These are phyloP conservation scores for Gouania willdenowi DNA, from an alignment of 2,797 vertebrate genomes.

Conservation along the genomic window DNA sequence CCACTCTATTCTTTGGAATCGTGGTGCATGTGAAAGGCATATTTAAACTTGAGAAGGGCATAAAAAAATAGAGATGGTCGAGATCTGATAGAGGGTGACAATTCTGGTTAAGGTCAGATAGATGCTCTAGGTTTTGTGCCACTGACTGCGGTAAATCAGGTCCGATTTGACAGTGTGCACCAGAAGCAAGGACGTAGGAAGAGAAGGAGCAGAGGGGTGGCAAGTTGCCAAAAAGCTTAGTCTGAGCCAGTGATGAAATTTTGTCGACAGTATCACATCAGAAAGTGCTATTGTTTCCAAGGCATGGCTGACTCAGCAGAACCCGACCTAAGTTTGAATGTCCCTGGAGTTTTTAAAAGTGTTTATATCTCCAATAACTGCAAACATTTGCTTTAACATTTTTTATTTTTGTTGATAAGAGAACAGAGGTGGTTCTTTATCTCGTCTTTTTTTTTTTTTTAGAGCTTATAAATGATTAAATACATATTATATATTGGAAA, in stretches of 20 bases:
- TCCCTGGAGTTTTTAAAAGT: slow-evolving; percentile 32
- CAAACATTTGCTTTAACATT: neutral
- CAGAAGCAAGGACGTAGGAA: slow-evolving; percentile 29
- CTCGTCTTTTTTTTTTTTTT: neutral
- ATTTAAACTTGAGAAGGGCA: slow-evolving; percentile 29
- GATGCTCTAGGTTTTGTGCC: slow-evolving; percentile 13
- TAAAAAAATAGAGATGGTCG: slow-evolving; percentile 7
- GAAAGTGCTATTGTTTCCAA: slow-evolving; percentile 48
- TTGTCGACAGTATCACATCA: slow-evolving; percentile 59
- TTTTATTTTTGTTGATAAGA: neutral
- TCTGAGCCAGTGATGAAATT: slow-evolving; percentile 62
- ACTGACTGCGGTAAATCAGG: slow-evolving; percentile 29
- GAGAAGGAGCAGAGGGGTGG: slow-evolving; percentile 24
- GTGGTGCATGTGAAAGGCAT: slow-evolving; percentile 13
- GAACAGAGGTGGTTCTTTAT: neutral
- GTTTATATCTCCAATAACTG: neutral
- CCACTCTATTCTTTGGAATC: too few species aligned
- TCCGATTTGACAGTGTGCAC: slow-evolving; percentile 45
- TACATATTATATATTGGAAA: neutral
- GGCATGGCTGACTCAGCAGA: slow-evolving; percentile 63
- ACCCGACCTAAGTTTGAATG: slow-evolving; percentile 37
- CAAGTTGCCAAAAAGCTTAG: slow-evolving; percentile 59
- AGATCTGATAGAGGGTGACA: slow-evolving; percentile 35
- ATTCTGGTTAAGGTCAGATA: slow-evolving; percentile 34
- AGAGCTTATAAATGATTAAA: neutral